Conservation (phyloP, 1,140 invertebrate species). For the Drosophila ficusphila region DNA sequence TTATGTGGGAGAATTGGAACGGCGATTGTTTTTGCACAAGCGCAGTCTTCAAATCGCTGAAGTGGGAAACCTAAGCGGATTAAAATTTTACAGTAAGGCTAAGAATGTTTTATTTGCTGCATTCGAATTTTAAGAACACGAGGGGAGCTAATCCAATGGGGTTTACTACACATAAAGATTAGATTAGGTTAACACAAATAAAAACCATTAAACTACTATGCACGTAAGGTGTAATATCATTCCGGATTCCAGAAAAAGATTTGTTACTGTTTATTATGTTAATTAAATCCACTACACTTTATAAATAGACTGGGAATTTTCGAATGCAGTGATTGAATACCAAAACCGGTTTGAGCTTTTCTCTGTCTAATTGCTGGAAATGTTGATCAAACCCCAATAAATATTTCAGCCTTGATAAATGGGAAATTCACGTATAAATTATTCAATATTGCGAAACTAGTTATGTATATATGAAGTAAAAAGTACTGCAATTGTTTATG, state of each 20-base stretch:
- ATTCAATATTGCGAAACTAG: conserved; percentile 14
- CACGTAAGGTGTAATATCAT: too few relatives aligned
- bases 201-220: too few relatives aligned
- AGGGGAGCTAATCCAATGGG: background rate
- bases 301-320: conserved; percentile 16
- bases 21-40: conserved; percentile 9
- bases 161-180: too few relatives aligned
- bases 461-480: conserved; percentile 6
- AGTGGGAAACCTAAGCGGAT: conserved; percentile 23
- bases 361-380: background rate
- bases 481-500: background rate
- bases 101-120: background rate
- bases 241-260: too few relatives aligned
- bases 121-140: background rate
- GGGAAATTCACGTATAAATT: conserved; percentile 23
- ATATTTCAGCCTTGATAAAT: background rate
- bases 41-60: conserved; percentile 1
- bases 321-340: background rate
- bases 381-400: background rate
- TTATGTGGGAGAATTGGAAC: conserved; percentile 28
- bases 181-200: too few relatives aligned
- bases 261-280: conserved; percentile 10
- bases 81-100: background rate
- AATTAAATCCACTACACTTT: conserved; percentile 11
- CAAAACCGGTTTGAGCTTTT: conserved; percentile 11